Evolutionary conservation across 2,797 vertebrate species (phyloP), one percentile per base, ranked within the genome.

Genomic region (Thalassophryne amazonica): DNA sequence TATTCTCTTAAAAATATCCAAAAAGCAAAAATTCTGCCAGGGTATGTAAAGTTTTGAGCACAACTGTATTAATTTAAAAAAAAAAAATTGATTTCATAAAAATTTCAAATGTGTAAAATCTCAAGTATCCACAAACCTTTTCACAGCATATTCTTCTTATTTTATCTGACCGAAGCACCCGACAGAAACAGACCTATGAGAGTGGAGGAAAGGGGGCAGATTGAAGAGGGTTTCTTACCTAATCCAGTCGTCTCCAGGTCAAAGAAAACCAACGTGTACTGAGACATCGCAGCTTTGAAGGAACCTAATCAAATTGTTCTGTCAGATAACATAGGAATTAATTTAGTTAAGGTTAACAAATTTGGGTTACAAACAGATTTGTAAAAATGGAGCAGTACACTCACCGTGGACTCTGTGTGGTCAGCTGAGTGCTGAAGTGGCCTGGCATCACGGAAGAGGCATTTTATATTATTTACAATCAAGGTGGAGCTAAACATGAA

Each of bases 161-260:
- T 3, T 4, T 1, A 17, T 3, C 3, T 0, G 11, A 4, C 1
- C 14, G 8, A 23, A 12, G 11, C n/a, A n/a, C n/a, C 7, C 7
- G 21, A 22, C 7, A 2, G 8, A 11, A 1, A n/a, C 4, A 4
- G 5, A 15, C 2, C 9, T 30, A 33, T 13, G 2, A 11, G 33
- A 2, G 15, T 7, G 2, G 11, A 3, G 17, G 3, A 24, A 12
- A 21, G 2, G 5, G 33, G 8, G 12, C 31, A 17, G 9, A 12
- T 8, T 28, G 13, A 52, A 17, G 3, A n/a, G n/a, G n/a, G n/a
- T 12, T 4, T 2, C 4, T 68, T 80, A 90, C 88, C 69, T 16
- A 90, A 58, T 64, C 87, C 84, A 8, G 88, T 91, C 35, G 88
- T 68, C 73, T 90, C 88, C 85, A 90, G 52, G 61, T 91, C 88